Evolutionary conservation across 2,113 vertebrate genomes (phyloP).

Genomic region (Vicugna pacos): DNA sequence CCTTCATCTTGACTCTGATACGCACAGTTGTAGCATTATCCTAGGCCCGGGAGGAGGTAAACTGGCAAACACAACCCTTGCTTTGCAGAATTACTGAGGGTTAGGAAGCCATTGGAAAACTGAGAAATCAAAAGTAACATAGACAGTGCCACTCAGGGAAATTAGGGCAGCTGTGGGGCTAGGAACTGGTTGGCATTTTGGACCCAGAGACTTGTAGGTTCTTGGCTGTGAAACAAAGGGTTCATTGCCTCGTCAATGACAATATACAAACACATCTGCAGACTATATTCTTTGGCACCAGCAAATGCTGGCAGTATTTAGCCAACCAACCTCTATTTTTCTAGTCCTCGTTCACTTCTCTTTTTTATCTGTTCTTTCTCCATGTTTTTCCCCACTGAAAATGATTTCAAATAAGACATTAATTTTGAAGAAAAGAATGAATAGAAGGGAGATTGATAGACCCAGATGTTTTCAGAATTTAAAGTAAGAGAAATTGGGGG

Average conservation of each 20-base stretch:
- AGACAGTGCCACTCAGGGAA: background rate
- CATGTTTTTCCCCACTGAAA: conserved; percentile 40
- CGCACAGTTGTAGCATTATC: background rate
- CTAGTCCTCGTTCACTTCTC: background rate
- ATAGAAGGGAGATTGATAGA: background rate
- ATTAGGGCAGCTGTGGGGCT: conserved; percentile 41
- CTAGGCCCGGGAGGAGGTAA: background rate
- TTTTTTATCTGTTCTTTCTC: background rate
- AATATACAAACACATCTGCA: conserved; percentile 70
- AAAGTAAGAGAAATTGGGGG: background rate
- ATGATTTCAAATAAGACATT: background rate
- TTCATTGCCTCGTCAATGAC: conserved; percentile 64
- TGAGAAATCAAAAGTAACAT: background rate
- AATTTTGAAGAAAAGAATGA: background rate
- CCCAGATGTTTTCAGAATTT: background rate
- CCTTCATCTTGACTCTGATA: background rate
- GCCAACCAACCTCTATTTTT: conserved; percentile 33
- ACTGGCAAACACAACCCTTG: background rate
- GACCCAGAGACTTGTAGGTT: background rate
- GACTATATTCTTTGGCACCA: conserved; percentile 53
- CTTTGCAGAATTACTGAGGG: background rate
- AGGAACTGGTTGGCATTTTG: conserved; percentile 75
- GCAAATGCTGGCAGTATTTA: conserved; percentile 38
- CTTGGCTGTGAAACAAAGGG: conserved; percentile 63
- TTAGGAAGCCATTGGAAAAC: background rate